A percentile compares a stretch with the other conserved stretches of the same genome.
These are phyloP conservation scores for Acleris laterana DNA, from an alignment of 2,888 invertebrate species.

Conservation along the genomic window DNA sequence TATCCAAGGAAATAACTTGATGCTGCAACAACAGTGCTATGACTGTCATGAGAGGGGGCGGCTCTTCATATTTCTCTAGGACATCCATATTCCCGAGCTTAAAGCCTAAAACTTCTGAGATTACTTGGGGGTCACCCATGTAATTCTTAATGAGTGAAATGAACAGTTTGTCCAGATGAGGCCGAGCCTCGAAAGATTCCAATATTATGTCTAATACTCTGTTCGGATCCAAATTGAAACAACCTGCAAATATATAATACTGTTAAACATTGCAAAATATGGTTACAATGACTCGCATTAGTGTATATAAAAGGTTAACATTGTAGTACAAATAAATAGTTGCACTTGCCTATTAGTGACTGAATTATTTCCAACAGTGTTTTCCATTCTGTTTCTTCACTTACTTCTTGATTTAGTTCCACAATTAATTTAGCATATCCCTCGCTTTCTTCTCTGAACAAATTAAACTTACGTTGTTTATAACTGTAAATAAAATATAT, in stretches of 20 bases:
- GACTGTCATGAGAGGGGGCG: slow-evolving; percentile 93
- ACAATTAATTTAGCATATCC: slow-evolving; percentile 98
- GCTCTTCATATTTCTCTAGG: slow-evolving; percentile 85
- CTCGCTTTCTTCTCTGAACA: slow-evolving; percentile 99
- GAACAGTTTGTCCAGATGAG: slow-evolving; percentile 91
- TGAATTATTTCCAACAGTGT: slow-evolving; percentile 94
- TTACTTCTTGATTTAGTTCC: slow-evolving; percentile 94
- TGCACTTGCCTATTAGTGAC: slow-evolving; percentile 92
- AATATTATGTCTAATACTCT: slow-evolving; percentile 97
- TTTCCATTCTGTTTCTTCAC: slow-evolving; percentile 86
- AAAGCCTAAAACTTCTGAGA: slow-evolving; percentile 97
- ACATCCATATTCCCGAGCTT: slow-evolving; percentile 91
- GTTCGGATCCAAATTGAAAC: slow-evolving; percentile 99
- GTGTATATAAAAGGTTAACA: too few relatives aligned
- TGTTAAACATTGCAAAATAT: neutral
- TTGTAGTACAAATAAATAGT: too few relatives aligned
- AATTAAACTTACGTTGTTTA: slow-evolving; percentile 99
- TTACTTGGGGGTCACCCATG: slow-evolving; percentile 91
- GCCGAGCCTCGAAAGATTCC: slow-evolving; percentile 97
- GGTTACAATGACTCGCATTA: too few relatives aligned
- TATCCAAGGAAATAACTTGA: slow-evolving; percentile 92
- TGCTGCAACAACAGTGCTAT: slow-evolving; percentile 96
- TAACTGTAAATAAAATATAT: slow-evolving; percentile 88
- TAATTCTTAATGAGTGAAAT: slow-evolving; percentile 93
- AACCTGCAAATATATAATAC: slow-evolving; percentile 86